A percentile compares a stretch with the other conserved stretches of the same genome.
Evolutionary conservation across 2,888 invertebrate genomes (phyloP).

Genomic region (Macrophya annulata): DNA sequence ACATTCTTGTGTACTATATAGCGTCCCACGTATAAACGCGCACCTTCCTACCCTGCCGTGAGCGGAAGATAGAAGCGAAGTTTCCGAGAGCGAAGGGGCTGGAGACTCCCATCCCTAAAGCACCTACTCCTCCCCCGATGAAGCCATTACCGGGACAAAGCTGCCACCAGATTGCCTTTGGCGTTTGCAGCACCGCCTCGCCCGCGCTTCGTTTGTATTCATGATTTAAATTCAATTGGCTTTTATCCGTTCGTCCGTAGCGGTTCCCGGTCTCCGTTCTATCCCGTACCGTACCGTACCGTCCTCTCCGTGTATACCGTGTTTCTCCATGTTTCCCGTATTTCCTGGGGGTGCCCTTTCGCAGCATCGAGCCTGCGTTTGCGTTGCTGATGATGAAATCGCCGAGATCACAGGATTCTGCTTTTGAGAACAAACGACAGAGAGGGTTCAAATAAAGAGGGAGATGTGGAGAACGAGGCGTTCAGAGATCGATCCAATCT

Average conservation of each 20-base stretch:
- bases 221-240: constrained; percentile 79
- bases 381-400: constrained; percentile 74
- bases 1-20: neutral
- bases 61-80: constrained; percentile 58
- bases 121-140: constrained; percentile 62
- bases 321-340: constrained; percentile 20
- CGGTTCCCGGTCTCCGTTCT: constrained; percentile 63
- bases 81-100: constrained; percentile 55
- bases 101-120: constrained; percentile 44
- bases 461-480: constrained; percentile 9
- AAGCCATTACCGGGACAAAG: constrained; percentile 79
- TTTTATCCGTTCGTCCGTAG: constrained; percentile 75
- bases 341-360: constrained; percentile 43
- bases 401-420: constrained; percentile 71
- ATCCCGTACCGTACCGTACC: constrained; percentile 60
- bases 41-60: neutral
- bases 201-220: constrained; percentile 77
- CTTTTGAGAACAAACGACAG: constrained; percentile 39
- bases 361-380: constrained; percentile 62
- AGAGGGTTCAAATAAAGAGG: constrained; percentile 20
- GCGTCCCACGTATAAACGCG: constrained; percentile 29
- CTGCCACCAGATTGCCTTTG: constrained; percentile 79
- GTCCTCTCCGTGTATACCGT: constrained; percentile 58
- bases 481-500: constrained; percentile 39
- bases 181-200: constrained; percentile 70